A percentile compares a stretch with the other conserved stretches of the same genome.
Conservation (phyloP, 2,888 invertebrate genomes). For the Uloborus plumipes region DNA sequence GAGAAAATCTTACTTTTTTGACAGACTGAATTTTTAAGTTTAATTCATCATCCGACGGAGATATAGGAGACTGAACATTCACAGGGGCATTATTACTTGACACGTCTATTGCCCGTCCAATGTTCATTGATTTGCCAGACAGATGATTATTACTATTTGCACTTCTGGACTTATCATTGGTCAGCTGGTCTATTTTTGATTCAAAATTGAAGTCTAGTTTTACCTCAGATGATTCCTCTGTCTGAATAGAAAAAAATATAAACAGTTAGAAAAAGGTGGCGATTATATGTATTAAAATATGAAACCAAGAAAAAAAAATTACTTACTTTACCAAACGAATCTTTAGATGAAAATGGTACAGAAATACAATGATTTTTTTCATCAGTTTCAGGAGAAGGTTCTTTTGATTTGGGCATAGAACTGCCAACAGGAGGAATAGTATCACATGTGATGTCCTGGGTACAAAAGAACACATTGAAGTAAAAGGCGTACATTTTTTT, state of each 20-base stretch:
- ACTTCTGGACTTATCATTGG: conserved; percentile 68
- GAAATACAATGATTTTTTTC: conserved; percentile 56
- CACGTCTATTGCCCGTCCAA: conserved; percentile 50
- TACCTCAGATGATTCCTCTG: conserved; percentile 86
- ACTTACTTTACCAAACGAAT: conserved; percentile 64
- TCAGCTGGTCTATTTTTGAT: conserved; percentile 77
- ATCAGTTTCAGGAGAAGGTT: conserved; percentile 44
- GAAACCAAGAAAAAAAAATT: not conserved
- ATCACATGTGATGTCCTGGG: conserved; percentile 36
- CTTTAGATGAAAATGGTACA: conserved; percentile 61
- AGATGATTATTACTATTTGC: conserved; percentile 21
- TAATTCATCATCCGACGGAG: conserved; percentile 79
- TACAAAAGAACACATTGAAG: not conserved
- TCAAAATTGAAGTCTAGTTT: conserved; percentile 93
- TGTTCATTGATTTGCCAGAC: conserved; percentile 43
- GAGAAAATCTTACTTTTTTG: conserved; percentile 77
- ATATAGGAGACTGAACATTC: conserved; percentile 60
- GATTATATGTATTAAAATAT: not conserved
- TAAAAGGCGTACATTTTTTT: too few relatives aligned
- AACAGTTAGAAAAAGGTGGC: not conserved
- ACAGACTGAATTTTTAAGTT: conserved; percentile 95
- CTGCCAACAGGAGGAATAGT: conserved; percentile 32
- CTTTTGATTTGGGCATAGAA: conserved; percentile 40
- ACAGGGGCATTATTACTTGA: conserved; percentile 32
- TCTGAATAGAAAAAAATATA: conserved; percentile 41